A percentile compares a stretch with the other conserved stretches of the same genome.
Conservation (phyloP, 2,113 vertebrate genomes). For the Nicator chloris region DNA sequence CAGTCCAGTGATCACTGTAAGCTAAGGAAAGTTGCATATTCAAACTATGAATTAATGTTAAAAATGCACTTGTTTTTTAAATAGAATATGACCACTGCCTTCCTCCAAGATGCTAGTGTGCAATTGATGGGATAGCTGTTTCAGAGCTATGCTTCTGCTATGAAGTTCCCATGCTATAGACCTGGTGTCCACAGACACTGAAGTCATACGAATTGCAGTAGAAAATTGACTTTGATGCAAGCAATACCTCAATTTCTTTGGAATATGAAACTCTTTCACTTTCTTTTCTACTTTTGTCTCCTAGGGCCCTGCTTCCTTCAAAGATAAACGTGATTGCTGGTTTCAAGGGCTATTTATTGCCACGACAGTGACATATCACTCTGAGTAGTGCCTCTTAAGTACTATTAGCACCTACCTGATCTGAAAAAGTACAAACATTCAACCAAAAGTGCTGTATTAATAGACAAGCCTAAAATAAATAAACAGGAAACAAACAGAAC, state of each 20-base stretch:
- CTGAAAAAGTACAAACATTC: slow-evolving; percentile 21
- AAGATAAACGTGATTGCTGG: neutral
- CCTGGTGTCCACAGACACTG: neutral
- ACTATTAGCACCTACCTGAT: slow-evolving; percentile 15
- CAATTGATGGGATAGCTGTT: neutral
- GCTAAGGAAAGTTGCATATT: neutral
- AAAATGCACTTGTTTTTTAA: neutral
- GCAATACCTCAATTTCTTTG: neutral
- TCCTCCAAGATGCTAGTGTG: neutral
- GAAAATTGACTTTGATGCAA: neutral
- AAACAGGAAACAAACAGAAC: slow-evolving; percentile 47
- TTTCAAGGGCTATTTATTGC: slow-evolving; percentile 16
- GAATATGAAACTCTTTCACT: neutral
- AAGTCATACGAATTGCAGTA: neutral
- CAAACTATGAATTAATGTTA: neutral
- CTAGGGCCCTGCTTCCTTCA: neutral
- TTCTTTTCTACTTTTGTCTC: neutral
- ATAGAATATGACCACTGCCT: neutral
- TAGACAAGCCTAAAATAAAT: slow-evolving; percentile 39
- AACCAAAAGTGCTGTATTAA: slow-evolving; percentile 26
- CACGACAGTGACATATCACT: neutral
- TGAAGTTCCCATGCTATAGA: neutral
- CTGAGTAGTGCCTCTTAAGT: slow-evolving; percentile 16
- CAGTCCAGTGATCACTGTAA: neutral
- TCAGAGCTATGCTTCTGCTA: neutral